Base-by-base conservation (phyloP, 2,113 vertebrate species). In the Felis chaus region DNA sequence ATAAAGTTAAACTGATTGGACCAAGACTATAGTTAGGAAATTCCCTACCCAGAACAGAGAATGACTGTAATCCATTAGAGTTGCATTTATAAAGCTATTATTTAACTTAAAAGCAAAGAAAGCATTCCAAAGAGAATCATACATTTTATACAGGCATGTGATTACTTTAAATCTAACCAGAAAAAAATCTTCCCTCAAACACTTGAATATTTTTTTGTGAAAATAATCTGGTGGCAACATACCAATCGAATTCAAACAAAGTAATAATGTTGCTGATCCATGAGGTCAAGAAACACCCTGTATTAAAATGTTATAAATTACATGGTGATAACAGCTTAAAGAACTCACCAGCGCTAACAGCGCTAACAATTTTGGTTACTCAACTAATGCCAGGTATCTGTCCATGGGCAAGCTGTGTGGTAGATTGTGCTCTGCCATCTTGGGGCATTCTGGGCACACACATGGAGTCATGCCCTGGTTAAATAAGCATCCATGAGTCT, bases 91-190 rank as follows among this genome's bases (percentile, higher is more conserved):
- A 65, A 63, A 63, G 45, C 88, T 68, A 80, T 80, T 66, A 71
- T 36, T 85, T 85, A 90, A 90, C 29, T 82, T 90, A 96, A 90
- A 97, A 78, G 45, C 61, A 93, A 91, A 92, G 41, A 31, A 94
- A 95, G 88, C 18, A 88, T 74, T 83, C 14, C 15, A 96, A 91
- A 73, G 55, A 83, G 48, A 93, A 93, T 73, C 12, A 73, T 23
- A 89, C 41, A 68, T 78, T 91, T 91, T 86, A 73, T 27, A 57
- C 41, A 88, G 31, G 2, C 48, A 91, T 55, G 50, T 57, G 41
- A 94, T 31, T 95, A 92, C 48, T 86, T 78, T 65, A 94, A 89
- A 89, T 69, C 14, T 92, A 19, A 55, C 73, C 5, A 14, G 45
- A 84, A 84, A 82, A 80, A 89, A 55, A 55, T 45, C 57, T 81